Conservation (phyloP, 2,888 invertebrate species). For the Schizaphis graminum region DNA sequence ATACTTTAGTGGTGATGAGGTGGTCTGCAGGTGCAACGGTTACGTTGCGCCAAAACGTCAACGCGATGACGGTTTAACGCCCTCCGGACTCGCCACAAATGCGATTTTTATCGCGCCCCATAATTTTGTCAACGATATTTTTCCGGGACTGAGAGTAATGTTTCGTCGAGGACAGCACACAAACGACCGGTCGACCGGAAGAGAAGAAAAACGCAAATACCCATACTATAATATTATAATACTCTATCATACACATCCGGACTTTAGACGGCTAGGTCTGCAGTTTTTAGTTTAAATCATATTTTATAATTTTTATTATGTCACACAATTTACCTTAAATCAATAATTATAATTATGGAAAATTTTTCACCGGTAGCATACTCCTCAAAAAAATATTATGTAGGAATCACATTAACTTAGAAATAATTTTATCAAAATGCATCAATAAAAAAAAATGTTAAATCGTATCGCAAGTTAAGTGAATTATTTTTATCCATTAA, state of each 20-base stretch:
- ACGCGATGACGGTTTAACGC: neutral
- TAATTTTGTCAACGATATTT: slow-evolving; percentile 24
- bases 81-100: slow-evolving; percentile 6
- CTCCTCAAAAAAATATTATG: too few species aligned
- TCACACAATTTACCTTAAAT: neutral
- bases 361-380: too few species aligned
- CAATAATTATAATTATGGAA: neutral
- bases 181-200: neutral
- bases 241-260: neutral
- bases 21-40: slow-evolving; percentile 3
- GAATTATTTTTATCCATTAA: too few species aligned
- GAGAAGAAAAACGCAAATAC: neutral
- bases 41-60: slow-evolving; percentile 24
- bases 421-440: too few species aligned
- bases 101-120: slow-evolving; percentile 1
- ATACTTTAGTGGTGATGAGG: neutral
- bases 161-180: neutral
- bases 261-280: neutral
- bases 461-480: too few species aligned
- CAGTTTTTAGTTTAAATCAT: neutral
- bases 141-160: neutral
- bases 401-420: too few species aligned
- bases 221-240: neutral
- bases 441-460: too few species aligned
- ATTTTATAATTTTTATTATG: neutral